Evolutionary conservation across 2,797 vertebrate species (phyloP), one percentile per base, ranked within the genome.

Genomic region (Hephaestus fuliginosus): DNA sequence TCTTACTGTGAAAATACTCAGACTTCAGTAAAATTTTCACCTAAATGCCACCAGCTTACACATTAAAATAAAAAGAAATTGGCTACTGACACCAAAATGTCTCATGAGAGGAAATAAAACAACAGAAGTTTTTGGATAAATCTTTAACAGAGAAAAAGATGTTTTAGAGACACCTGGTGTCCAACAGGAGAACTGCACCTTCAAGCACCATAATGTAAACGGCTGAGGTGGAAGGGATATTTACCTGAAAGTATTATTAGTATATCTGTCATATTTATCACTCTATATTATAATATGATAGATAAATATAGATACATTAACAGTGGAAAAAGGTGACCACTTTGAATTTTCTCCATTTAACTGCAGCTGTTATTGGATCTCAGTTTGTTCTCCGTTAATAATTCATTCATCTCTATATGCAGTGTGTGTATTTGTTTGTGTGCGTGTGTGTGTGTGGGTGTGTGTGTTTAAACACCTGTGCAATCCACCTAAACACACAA

Each of bases 401-500:
- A 82, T 64, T 46, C 7, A 64, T 80, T 44, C 28, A 53, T 22
- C 14, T 63, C 7, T 46, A 8, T 13, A 18, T 1, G 36, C 36
- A 30, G 10, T 5, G 18, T 3, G 25, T 0, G 20, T 62, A 6
- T 44, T 1, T 64, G 53, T 71, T 14, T 48, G 22, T 33, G 55
- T 28, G 14, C 0, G 11, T 3, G 41, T 0, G 56, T 0, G 56
- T 58, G 10, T 72, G 63, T 53, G 52, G 13, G 68, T 13, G 52
- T 22, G 1, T 41, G 43, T 61, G 20, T 39, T n/a, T 5, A 17
- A 1, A 36, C 8, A 70, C 8, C 52, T 17, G 7, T 57, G 33
- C 22, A 71, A 53, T 25, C 30, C 73, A 39, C 22, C 39, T 68
- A 33, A 73, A 80, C 52, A 76, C 57, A 68, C 41, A 58, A 30